Base-by-base conservation (phyloP, 2,888 invertebrate species). In the Catocala nupta region DNA sequence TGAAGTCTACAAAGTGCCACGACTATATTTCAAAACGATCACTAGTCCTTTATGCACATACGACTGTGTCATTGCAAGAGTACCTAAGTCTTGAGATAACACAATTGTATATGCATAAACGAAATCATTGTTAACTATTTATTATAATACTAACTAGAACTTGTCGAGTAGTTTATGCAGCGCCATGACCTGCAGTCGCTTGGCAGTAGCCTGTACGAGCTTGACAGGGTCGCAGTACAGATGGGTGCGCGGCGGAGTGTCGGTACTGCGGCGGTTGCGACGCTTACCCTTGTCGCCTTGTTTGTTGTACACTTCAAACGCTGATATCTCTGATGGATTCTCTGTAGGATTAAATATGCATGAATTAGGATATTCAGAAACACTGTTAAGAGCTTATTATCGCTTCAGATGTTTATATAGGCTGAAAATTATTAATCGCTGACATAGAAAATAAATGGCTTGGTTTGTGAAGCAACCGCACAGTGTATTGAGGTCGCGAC, bases 181-280 rank as follows among this genome's bases (percentile, higher is more conserved):
- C 0, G 88, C 75, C 79, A 87, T 86, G 45, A 96, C 91, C 47
- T 95, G 95, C 55, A 95, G 89, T 55, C 94, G 84, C 77, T 95
- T 95, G 0, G 96, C 95, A 0, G 94, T 82, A 43, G 95, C 95
- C 70, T 95, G 95, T 66, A 96, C 90, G 65, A 95, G 82, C 73
- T 95, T 89, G 49, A 96, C 89, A 1, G 96, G 95, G 83, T 95
- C 95, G 68, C 90, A 91, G 78, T 89, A 85, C n/a, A 75, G 1
- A 55, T 84, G 84, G 5, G 62, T 61, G 13, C 84, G 79, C 36
- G 85, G 81, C 4, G 85, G 83, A 0, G 87, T 81, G 0, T 84
- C 86, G 0, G 71, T 70, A 53, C 62, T 82, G 49, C 89, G 88
- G 0, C 84, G 83, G 42, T 71, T 73, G 1, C 90, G 78, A 42